Evolutionary conservation across 2,888 invertebrate species (phyloP).

Genomic region (Drosophila neutralis): DNA sequence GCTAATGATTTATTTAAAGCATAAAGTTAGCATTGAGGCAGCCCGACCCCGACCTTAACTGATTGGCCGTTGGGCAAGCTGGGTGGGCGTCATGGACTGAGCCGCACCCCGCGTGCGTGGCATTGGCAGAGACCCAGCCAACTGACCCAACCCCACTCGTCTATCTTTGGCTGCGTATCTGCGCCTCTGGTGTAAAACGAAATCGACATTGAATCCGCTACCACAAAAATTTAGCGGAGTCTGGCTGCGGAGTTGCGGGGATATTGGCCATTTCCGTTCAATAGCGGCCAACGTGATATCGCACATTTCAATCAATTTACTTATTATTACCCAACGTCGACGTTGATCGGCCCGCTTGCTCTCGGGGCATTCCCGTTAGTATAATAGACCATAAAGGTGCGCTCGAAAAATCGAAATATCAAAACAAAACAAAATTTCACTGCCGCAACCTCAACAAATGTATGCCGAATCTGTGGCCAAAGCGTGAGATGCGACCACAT

Average conservation of each 20-base stretch:
- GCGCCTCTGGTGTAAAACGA: constrained; percentile 76
- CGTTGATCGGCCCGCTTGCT: constrained; percentile 48
- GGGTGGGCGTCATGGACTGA: constrained; percentile 64
- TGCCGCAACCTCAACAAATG: constrained; percentile 39
- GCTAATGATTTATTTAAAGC: constrained; percentile 77
- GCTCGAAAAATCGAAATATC: constrained; percentile 51
- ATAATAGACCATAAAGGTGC: constrained; percentile 79
- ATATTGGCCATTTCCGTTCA: constrained; percentile 68
- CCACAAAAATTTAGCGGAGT: constrained; percentile 57
- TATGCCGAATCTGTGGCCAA: constrained; percentile 39
- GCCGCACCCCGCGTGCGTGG: constrained; percentile 67
- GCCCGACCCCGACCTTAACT: constrained; percentile 51
- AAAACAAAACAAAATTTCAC: constrained; percentile 55
- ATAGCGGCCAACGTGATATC: constrained; percentile 75
- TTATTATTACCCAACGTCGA: constrained; percentile 64
- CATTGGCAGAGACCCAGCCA: constrained; percentile 73
- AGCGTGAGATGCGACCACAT: constrained; percentile 76
- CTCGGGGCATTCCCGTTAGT: constrained; percentile 77
- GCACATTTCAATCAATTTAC: constrained; percentile 79
- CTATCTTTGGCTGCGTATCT: constrained; percentile 72
- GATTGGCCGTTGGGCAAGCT: constrained; percentile 72
- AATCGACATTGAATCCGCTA: constrained; percentile 80
- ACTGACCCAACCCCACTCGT: constrained; percentile 55
- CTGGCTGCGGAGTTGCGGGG: constrained; percentile 6
- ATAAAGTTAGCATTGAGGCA: constrained; percentile 40